Conservation (phyloP, 2,888 invertebrate genomes). For the Altica lythri region DNA sequence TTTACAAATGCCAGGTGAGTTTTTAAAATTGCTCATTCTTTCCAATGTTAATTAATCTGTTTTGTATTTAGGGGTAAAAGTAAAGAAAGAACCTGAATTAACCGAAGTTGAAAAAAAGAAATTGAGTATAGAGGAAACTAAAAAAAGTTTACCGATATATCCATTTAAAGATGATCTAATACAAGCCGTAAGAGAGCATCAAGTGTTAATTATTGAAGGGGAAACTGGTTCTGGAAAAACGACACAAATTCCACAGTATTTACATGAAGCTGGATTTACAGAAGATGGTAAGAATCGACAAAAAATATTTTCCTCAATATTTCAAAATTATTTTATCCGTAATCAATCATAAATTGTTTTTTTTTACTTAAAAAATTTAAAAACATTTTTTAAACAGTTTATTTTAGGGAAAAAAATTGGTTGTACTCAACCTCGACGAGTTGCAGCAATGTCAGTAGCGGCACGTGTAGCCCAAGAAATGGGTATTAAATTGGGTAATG, state of each 20-base stretch:
- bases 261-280: conserved; percentile 92
- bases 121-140: conserved; percentile 87
- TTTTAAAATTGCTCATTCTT: not conserved
- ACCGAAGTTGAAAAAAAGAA: conserved; percentile 74
- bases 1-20: conserved; percentile 72
- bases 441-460: conserved; percentile 99
- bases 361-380: no score
- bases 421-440: conserved; percentile 95
- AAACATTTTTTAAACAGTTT: not conserved
- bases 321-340: no score
- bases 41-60: conserved; percentile 6
- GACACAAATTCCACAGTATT: conserved; percentile 97
- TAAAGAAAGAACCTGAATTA: conserved; percentile 64
- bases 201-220: conserved; percentile 92
- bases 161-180: conserved; percentile 89
- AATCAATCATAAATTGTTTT: no score
- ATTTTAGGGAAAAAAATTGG: conserved; percentile 66
- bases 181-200: conserved; percentile 86
- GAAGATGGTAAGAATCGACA: conserved; percentile 63
- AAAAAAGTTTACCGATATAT: conserved; percentile 90
- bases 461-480: conserved; percentile 98
- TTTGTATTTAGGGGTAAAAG: conserved; percentile 24
- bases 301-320: no score
- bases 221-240: conserved; percentile 99
- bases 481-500: conserved; percentile 92